phyloP scores from a whole-genome alignment of 1,140 invertebrate species.

The Bilobella aurantiaca region DNA sequence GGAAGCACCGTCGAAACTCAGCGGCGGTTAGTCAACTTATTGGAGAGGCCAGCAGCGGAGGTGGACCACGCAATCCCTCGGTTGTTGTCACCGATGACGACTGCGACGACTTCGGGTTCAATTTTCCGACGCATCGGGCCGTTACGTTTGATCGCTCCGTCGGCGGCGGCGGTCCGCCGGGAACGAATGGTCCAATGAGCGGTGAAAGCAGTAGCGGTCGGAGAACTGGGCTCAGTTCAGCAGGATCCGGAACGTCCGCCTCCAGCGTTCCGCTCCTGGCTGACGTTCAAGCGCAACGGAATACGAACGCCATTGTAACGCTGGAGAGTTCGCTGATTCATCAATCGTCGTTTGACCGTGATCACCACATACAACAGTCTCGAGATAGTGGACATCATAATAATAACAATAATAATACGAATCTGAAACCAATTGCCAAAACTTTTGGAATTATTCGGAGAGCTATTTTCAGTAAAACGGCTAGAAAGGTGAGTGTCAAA shows the following conservation, averaged over 20 bases:
- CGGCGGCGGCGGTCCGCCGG: conserved; percentile 17
- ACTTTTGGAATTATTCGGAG: conserved; percentile 30
- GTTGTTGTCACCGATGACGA: conserved; percentile 35
- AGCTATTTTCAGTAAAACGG: conserved; percentile 36
- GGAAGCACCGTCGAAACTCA: conserved; percentile 32
- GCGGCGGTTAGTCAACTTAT: conserved; percentile 30
- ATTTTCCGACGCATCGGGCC: neutral
- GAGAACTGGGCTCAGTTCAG: conserved; percentile 5
- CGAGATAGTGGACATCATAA: neutral
- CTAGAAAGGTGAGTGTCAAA: conserved; percentile 36
- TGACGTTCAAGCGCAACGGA: conserved; percentile 29
- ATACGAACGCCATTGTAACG: conserved; percentile 19
- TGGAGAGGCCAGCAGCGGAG: conserved; percentile 11
- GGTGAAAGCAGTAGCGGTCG: conserved; percentile 13
- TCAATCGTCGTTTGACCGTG: neutral
- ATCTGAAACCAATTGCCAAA: conserved; percentile 35
- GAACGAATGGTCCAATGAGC: conserved; percentile 11
- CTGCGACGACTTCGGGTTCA: neutral
- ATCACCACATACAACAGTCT: neutral
- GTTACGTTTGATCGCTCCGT: neutral
- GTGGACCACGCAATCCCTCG: conserved; percentile 15
- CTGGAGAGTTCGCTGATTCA: conserved; percentile 22
- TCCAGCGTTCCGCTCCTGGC: conserved; percentile 30
- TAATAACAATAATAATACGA: conserved; percentile 26
- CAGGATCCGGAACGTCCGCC: conserved; percentile 11